Evolutionary conservation across 1,140 invertebrate genomes (phyloP).

Genomic region (Aphis craccivora): DNA sequence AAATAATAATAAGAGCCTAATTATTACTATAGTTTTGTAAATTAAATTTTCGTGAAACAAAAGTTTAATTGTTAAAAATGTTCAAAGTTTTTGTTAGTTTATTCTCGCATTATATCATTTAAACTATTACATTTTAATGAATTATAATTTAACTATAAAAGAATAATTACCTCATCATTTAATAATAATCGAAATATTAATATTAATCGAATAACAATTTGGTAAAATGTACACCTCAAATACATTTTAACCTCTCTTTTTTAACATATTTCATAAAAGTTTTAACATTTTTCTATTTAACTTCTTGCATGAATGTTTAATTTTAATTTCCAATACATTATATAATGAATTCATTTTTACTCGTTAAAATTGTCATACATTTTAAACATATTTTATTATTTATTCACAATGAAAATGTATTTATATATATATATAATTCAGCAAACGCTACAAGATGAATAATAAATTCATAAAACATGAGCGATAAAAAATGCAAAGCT

Average conservation of each 20-base stretch:
- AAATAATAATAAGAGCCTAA: background rate
- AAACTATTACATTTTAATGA: background rate
- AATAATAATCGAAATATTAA: background rate
- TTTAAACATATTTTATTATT: background rate
- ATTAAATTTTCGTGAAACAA: background rate
- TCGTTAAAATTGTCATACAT: background rate
- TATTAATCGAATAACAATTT: no score
- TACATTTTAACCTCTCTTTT: no score
- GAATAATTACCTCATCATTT: background rate
- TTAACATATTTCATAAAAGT: no score
- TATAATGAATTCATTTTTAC: background rate
- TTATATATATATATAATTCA: background rate
- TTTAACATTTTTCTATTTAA: no score
- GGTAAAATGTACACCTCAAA: no score
- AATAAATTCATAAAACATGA: background rate
- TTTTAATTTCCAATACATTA: no score
- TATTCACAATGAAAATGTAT: background rate
- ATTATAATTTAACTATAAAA: background rate
- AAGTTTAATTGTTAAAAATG: background rate
- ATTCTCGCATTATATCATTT: background rate
- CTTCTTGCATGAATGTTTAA: no score
- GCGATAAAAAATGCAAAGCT: background rate
- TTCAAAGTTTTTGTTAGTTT: background rate
- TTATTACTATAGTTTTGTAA: background rate
- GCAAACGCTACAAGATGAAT: background rate